Base-by-base conservation (phyloP, 2,888 invertebrate species). In the Protodeltote pygarga region DNA sequence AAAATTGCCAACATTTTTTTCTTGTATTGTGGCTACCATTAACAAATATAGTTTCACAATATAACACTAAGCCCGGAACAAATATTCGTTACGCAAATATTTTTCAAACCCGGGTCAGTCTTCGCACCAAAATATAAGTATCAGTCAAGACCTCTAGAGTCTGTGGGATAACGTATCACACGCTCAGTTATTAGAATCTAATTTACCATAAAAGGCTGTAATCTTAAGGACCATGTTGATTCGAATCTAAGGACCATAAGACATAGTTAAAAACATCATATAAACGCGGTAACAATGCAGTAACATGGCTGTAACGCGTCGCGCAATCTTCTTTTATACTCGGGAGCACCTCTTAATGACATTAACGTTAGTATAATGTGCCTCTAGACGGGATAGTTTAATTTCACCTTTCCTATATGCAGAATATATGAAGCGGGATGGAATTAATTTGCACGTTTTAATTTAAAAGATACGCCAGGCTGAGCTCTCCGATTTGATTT, bases 291-390 rank as follows among this genome's bases (percentile, higher is more conserved):
- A 52, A 55, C 58, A 46, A 19, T 31, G 46, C 25, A 19, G 38
- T 58, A 49, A 52, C 27, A 15, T 38, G 15, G 34, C 37, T 37
- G 55, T 54, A 55, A 58, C 45, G 35, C 42, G 53, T 28, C 52
- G 28, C 41, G 39, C 65, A 69, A 68, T 67, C 58, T 58, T 44
- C 58, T 60, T 65, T 67, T 65, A 68, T 68, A 58, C 38, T 25
- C 51, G 20, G 3, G 34, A 68, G 46, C 23, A 50, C 49, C 42
- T 32, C 25, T 44, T 44, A 46, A 38, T 32, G 40, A 33, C 46
- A 54, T 65, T 68, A 57, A 51, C 14, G 35, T 47, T 41, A 64
- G 48, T 28, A 15, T 20, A 41, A 61, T 37, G 47, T 33, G 45
- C 42, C 39, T 59, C 42, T 20, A 42, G 62, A 46, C 54, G 11